Conservation (phyloP, 2,113 vertebrate genomes). For the Pteronura brasiliensis region DNA sequence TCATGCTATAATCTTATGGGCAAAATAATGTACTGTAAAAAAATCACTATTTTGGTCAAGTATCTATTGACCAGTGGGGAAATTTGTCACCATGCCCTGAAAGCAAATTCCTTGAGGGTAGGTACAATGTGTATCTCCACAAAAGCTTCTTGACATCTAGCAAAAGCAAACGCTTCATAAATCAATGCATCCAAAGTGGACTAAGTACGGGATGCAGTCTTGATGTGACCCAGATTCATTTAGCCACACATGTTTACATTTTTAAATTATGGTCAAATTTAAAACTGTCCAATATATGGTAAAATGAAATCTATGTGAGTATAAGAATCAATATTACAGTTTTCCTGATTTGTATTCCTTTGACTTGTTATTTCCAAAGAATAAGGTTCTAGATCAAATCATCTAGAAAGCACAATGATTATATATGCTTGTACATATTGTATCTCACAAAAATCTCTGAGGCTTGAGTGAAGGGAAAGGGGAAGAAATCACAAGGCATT, state of each 20-base stretch:
- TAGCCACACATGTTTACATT: not conserved
- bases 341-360: not conserved
- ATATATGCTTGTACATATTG: not conserved
- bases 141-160: not conserved
- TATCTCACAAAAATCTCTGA: not conserved
- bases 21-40: not conserved
- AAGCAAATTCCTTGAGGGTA: not conserved
- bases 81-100: not conserved
- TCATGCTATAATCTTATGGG: not conserved
- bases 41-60: not conserved
- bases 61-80: not conserved
- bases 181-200: not conserved
- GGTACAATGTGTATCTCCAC: not conserved
- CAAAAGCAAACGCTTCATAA: not conserved
- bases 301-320: not conserved
- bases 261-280: not conserved
- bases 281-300: not conserved
- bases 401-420: not conserved
- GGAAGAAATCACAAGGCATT: not conserved
- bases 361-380: not conserved
- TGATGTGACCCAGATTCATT: not conserved
- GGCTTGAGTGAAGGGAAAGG: not conserved
- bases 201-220: not conserved
- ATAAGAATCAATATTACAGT: not conserved
- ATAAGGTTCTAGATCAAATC: not conserved